Base-by-base conservation (phyloP, 1,140 invertebrate genomes). In the Sogatella furcifera region DNA sequence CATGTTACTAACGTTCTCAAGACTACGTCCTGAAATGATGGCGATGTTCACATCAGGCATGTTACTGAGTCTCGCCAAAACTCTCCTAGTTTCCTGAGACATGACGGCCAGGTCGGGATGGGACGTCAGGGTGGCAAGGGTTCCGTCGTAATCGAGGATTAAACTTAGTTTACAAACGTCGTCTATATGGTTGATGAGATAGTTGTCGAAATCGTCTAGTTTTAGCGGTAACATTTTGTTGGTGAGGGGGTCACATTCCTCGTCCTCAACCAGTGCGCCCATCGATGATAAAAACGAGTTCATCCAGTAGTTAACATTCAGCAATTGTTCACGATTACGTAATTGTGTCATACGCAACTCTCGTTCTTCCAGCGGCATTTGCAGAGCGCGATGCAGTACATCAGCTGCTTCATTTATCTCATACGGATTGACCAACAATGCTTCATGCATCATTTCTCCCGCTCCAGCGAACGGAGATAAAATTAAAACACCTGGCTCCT, bases 231-330 rank as follows among this genome's bases (percentile, higher is more conserved):
- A 86, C 88, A 92, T 90, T 15, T 82, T 86, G 0, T 87, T 88
- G 6, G 86, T 84, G 13, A 88, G 83, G 24, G 90, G 83, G 61
- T 90, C 87, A 67, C 90, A 87, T 2, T 81, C 80, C 68, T 89
- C 88, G 65, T 90, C 88, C 64, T 82, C 75, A 28, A 72, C 69
- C 5, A 88, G 69, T 0, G 86, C 89, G 44, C 89, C 89, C 83
- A 92, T 89, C 0, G 89, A 89, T 66, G 89, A 88, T 1, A 94
- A 76, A 75, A 94, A 94, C 1, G 84, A 85, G 66, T 86, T 85
- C 81, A 92, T 90, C 92, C 92, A 94, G 68, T 86, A 84, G 73
- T 91, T 88, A 1, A 94, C 90, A 73, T 94, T 89, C 68, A 89
- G 85, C 28, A 86, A 75, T 67, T 84, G 84, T 70, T 94, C 92